Evolutionary conservation across 1,140 invertebrate species (phyloP), one percentile per base, ranked within the genome.

Genomic region (Brachionus koreanus): DNA sequence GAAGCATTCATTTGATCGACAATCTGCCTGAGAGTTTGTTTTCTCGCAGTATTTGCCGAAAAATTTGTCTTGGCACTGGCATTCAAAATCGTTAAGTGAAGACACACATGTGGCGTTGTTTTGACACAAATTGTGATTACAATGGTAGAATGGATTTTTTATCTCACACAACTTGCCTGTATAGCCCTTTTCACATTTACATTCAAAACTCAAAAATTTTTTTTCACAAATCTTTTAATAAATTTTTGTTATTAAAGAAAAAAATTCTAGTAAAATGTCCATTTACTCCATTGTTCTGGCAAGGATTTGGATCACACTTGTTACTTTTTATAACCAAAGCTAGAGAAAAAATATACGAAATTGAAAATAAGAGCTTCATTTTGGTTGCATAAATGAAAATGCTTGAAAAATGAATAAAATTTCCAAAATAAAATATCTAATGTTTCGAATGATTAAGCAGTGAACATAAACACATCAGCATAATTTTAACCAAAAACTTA

Each of bases 131-230:
- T 69, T 69, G 5, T 33, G 65, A 35, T 69, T 19, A 69, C 65
- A 69, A 19, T 69, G 37, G 37, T 69, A 69, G 12, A 69, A 69
- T 16, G 65, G 65, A 43, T 69, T 69, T 37, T 69, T 37, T 37
- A 39, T 7, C 16, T 69, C 65, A 19, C 65, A 69, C 4, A 19
- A 16, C 4, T 5, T 37, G 16, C 65, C 65, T 10, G 37, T 37
- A 69, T 39, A 69, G 3, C 65, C 65, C 10, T 69, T 39, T n/a
- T 35, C 6, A 69, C 65, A 69, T 4, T 35, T 23, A 39, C 65
- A 69, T 19, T 37, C 16, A 10, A 69, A 19, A 7, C 29, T 16
- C 12, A 37, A 6, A 13, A 69, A 12, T 12, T 19, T 39, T n/a
- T 69, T 19, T 42, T 35, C n/a, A 69, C 65, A 69, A 69, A 19